A percentile compares a stretch with the other conserved stretches of the same genome.
These are phyloP conservation scores for Spatulosminthurus flaviceps DNA, from an alignment of 2,888 invertebrate genomes.

Conservation along the genomic window DNA sequence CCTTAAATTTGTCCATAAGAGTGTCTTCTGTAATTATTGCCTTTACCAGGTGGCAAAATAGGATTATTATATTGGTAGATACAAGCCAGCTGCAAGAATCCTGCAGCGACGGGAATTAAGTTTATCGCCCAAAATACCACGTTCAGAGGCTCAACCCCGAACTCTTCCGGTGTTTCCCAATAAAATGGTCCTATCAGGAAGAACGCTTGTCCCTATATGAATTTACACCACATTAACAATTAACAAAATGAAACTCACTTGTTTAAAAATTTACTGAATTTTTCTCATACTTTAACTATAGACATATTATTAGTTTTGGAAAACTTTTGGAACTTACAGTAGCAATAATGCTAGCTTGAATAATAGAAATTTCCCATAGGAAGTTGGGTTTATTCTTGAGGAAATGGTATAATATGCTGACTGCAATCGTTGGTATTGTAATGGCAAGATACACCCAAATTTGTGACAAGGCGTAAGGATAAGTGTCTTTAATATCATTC, in stretches of 20 bases:
- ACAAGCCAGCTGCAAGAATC: neutral
- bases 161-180: constrained; percentile 21
- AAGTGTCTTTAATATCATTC: neutral
- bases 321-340: neutral
- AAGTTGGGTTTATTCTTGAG: neutral
- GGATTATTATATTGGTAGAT: constrained; percentile 5
- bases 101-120: neutral
- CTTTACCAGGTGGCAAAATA: neutral
- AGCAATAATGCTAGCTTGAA: neutral
- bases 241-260: no score
- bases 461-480: neutral
- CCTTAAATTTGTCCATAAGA: constrained; percentile 2
- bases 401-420: neutral
- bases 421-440: neutral
- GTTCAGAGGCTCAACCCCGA: neutral
- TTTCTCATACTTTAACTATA: no score
- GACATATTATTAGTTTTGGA: neutral
- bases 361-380: neutral
- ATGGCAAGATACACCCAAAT: neutral
- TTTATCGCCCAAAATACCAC: neutral
- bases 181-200: constrained; percentile 2
- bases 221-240: no score
- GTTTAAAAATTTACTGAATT: no score
- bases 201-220: constrained; percentile 13
- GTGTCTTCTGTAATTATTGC: constrained; percentile 1